Evolutionary conservation across 2,888 invertebrate genomes (phyloP), one percentile per base, ranked within the genome.

Genomic region (Melinopterus prodromus): DNA sequence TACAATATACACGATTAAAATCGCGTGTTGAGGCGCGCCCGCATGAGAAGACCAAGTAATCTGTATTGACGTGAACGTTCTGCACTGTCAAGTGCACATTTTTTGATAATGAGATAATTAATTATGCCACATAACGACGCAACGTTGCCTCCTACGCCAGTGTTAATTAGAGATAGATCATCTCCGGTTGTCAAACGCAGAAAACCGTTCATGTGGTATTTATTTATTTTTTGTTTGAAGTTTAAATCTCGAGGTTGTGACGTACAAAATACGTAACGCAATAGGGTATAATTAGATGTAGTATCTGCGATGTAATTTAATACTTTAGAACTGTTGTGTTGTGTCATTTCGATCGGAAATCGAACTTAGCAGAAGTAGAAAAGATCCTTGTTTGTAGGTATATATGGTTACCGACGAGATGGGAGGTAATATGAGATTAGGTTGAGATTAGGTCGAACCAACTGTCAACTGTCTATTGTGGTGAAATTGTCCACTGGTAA

Each of bases 141-240:
- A 53, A 9, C 53, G 53, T 53, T 53, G 38, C 38, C 38, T 38
- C 38, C 38, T 38, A 38, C 53, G 53, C 53, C 53, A 53, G 3
- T 53, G 74, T 37, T 74, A 74, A 74, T 74, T 74, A 74, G 74
- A 37, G 36, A 74, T 74, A 37, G 26, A 74, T 74, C 74, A 74
- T 74, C 74, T 74, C 74, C 74, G 74, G n/a, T 7, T 74, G 74
- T 74, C 74, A 74, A 37, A 74, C n/a, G 15, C 74, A 74, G 74
- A 53, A 53, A 53, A 53, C 5, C 53, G 12, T 53, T 12, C 53
- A 12, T 53, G 53, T 12, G 12, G 7, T 53, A 6, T 53, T 7
- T 53, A 53, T 53, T 53, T 26, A n/a, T 26, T 26, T 26, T 26
- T 26, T 26, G 3, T 26, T 26, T 26, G 1, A 26, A 26, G 26